Percentiles rank a stretch among this genome's conserved stretches.
Conservation (phyloP, 2,888 invertebrate species). For the Melinopterus prodromus region DNA sequence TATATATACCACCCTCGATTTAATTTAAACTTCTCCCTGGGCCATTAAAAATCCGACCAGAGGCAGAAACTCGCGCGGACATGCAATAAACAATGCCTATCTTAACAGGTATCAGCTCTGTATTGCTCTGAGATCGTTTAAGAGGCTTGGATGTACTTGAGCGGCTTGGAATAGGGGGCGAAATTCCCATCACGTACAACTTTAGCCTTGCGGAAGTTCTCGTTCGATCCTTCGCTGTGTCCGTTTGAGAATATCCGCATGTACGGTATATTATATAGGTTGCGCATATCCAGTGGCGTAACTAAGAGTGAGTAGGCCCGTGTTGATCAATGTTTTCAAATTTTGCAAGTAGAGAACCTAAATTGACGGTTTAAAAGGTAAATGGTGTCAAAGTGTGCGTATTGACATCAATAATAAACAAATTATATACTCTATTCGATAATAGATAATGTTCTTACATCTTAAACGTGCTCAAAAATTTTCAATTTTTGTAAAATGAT, state of each 20-base stretch:
- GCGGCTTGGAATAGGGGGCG: not conserved
- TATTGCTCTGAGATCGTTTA: not conserved
- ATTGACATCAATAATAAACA: too few relatives aligned
- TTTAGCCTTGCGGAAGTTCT: not conserved
- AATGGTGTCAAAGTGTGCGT: too few relatives aligned
- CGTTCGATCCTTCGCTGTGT: not conserved
- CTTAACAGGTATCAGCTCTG: not conserved
- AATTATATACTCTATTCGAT: too few relatives aligned
- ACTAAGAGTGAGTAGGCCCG: too few relatives aligned
- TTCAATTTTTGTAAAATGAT: too few relatives aligned
- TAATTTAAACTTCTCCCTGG: not conserved
- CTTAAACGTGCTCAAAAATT: too few relatives aligned
- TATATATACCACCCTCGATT: not conserved
- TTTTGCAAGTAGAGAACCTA: too few relatives aligned
- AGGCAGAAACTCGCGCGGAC: not conserved
- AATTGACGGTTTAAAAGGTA: too few relatives aligned
- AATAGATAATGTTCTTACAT: too few relatives aligned
- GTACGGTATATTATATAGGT: not conserved
- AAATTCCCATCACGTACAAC: not conserved
- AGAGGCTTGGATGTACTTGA: not conserved
- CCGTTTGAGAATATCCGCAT: not conserved
- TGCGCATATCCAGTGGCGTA: not conserved
- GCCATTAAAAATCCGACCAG: not conserved
- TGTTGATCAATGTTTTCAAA: too few relatives aligned
- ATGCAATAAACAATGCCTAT: slow-evolving; percentile 4